Evolutionary conservation across 2,797 vertebrate genomes (phyloP), one percentile per base, ranked within the genome.

Genomic region (Malurus leucopterus): DNA sequence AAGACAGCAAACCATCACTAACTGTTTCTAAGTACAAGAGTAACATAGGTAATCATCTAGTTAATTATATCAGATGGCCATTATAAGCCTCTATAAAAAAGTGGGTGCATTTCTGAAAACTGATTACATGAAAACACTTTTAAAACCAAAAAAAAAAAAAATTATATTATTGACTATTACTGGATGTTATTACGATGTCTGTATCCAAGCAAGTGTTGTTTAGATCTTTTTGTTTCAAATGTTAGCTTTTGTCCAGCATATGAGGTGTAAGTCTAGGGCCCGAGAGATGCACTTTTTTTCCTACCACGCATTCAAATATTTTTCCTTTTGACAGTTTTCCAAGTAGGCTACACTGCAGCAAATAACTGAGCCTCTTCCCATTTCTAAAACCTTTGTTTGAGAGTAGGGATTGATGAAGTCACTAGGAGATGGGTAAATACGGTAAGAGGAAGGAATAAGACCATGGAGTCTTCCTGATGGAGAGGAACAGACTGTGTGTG

Each of bases 201-300:
- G 16, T 57, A 41, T 59, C 61, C 47, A 86, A 49, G 13, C 13
- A 62, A 30, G n/a, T 47, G 32, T 40, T 74, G 22, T 70, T 73
- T 32, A 1, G 21, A 54, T 18, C 4, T 62, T 67, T 88, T 71
- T 83, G 16, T 36, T 83, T 57, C 11, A 53, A 59, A 50, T 62
- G 2, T 26, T 44, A 61, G 9, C 65, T 73, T 67, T 63, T 62
- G 40, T 57, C 40, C 6, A 15, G 21, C 2, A 2, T 0, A 0
- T 59, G 41, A 80, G 9, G 9, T 32, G 2, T 34, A 19, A 36
- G 24, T 44, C 13, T n/a, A 57, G 15, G 17, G 1, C 1, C 32
- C 47, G 43, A 43, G 17, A 59, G 61, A 30, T 30, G 43, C 17
- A 51, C 18, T 29, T 49, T 14, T 63, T 63, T 65, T 78, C 29